Evolutionary conservation across 1,140 invertebrate species (phyloP), one percentile per base, ranked within the genome.

Genomic region (Diabrotica undecimpunctata): DNA sequence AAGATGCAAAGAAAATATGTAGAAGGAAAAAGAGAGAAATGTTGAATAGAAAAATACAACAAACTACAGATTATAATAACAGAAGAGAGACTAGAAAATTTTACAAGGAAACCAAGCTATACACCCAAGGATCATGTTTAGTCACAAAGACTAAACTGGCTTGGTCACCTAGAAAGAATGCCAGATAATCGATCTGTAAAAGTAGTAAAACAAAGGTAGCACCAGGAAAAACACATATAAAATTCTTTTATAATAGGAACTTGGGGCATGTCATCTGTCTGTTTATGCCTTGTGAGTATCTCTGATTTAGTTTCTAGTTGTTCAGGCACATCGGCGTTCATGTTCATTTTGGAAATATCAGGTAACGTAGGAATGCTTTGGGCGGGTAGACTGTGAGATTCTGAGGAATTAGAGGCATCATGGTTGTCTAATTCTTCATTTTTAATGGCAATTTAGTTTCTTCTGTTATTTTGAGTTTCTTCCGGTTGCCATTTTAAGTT

Each of bases 331-430:
- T 77, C 76, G 71, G 74, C 71, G 64, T 70, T 72, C 68, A 72
- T 35, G 66, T 75, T 77, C 67, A 73, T 68, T 54, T 66, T 67
- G 64, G 72, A 67, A 53, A 62, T 67, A 67, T 68, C 72, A 68
- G 75, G 75, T 75, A 74, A 72, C 64, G 74, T 72, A 74, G 82
- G 80, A 77, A 81, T 82, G 79, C 79, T 81, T 72, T 76, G 75
- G 72, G 73, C 66, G 65, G 77, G 68, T 77, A 78, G 81, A 75
- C 79, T 80, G 79, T 80, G 80, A 79, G 80, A 80, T 80, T 82
- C 80, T 65, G 82, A 83, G 65, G 82, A 83, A 73, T 83, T 83
- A 70, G 82, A 83, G 62, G 82, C 82, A 68, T 83, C 81, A 67
- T 80, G 78, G 73, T 83, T 82, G 65, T 79, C 78, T 61, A 78